A percentile compares a stretch with the other conserved stretches of the same genome.
These are phyloP conservation scores for Spisula subtruncata DNA, from an alignment of 2,888 invertebrate species.

Conservation along the genomic window DNA sequence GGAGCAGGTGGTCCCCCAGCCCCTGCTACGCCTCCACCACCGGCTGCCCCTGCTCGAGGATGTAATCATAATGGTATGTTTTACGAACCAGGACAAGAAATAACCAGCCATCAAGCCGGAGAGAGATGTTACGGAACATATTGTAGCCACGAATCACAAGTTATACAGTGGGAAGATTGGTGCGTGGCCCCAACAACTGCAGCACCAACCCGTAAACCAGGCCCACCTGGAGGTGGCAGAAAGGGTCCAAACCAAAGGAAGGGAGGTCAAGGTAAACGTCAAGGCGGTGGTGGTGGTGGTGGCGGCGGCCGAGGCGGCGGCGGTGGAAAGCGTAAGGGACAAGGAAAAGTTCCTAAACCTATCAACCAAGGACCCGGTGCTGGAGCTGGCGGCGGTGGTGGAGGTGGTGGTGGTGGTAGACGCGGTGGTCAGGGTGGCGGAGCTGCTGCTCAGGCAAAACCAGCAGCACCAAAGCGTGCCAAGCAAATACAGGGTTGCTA, in stretches of 20 bases:
- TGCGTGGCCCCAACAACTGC: slow-evolving; percentile 52
- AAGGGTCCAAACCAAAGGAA: slow-evolving; percentile 12
- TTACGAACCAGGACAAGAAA: slow-evolving; percentile 68
- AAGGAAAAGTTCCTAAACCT: neutral
- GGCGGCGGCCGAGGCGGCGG: slow-evolving; percentile 41
- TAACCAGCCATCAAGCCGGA: slow-evolving; percentile 58
- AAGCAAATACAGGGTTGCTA: slow-evolving; percentile 59
- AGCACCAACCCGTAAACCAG: slow-evolving; percentile 3
- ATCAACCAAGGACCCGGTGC: slow-evolving; percentile 18
- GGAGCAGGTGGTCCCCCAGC: neutral
- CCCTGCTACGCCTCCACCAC: neutral
- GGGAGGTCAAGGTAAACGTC: slow-evolving; percentile 34
- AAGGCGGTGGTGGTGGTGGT: neutral
- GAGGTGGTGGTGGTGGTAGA: slow-evolving; percentile 12
- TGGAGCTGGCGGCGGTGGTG: slow-evolving; percentile 21
- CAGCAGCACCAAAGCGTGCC: neutral
- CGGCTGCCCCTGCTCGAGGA: slow-evolving; percentile 25
- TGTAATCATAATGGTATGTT: slow-evolving; percentile 58
- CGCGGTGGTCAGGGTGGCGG: slow-evolving; percentile 18
- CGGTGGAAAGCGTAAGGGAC: slow-evolving; percentile 30
- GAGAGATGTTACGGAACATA: slow-evolving; percentile 69
- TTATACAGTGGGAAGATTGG: slow-evolving; percentile 72
- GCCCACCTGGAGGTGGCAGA: slow-evolving; percentile 36
- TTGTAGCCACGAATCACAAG: slow-evolving; percentile 62
- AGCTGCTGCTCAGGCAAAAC: neutral